Evolutionary conservation across 1,140 invertebrate species (phyloP).

Genomic region (Mactra quadrangularis): DNA sequence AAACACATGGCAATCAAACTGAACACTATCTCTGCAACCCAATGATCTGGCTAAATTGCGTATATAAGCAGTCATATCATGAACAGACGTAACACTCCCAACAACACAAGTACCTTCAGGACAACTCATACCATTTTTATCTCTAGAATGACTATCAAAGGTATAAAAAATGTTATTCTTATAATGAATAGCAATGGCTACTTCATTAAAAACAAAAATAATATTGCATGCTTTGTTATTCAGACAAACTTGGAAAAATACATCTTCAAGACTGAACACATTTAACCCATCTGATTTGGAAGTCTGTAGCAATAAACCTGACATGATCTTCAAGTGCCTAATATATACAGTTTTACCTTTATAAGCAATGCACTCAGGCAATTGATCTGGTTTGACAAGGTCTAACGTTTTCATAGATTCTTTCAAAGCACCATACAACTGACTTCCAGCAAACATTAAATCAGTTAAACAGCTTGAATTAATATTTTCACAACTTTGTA

Average conservation of each 20-base stretch:
- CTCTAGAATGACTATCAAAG: slow-evolving; percentile 16
- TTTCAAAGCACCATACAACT: slow-evolving; percentile 4
- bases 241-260: background rate
- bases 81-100: background rate
- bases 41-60: background rate
- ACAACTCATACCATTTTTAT: slow-evolving; percentile 6
- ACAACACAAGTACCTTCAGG: background rate
- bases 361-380: background rate
- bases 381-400: background rate
- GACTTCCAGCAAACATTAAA: slow-evolving; percentile 10
- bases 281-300: background rate
- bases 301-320: background rate
- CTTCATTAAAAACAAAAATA: slow-evolving; percentile 17
- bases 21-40: background rate
- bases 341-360: slow-evolving; percentile 1
- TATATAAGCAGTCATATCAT: background rate
- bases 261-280: background rate
- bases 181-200: slow-evolving; percentile 2
- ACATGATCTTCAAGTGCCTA: background rate
- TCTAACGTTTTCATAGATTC: background rate
- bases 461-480: background rate
- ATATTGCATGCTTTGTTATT: background rate
- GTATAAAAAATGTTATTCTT: background rate
- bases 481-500: too few species aligned
- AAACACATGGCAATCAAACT: slow-evolving; percentile 18